A percentile compares a stretch with the other conserved stretches of the same genome.
Evolutionary conservation across 2,113 vertebrate species (phyloP).

Genomic region (Pipa parva): DNA sequence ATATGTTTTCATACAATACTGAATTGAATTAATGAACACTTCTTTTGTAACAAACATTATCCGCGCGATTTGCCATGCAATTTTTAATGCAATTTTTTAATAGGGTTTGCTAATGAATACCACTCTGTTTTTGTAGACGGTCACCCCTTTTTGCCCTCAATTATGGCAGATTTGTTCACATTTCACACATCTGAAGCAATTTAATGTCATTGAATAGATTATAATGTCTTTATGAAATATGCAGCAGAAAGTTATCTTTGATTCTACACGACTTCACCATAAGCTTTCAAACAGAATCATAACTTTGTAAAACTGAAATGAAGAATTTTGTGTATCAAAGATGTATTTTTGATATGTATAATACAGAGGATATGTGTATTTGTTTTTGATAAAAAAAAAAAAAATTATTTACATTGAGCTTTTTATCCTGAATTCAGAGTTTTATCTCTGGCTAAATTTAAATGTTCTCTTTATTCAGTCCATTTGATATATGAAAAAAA

Average conservation of each 20-base stretch:
- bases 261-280: slow-evolving; percentile 17
- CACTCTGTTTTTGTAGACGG: slow-evolving; percentile 38
- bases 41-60: slow-evolving; percentile 31
- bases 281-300: slow-evolving; percentile 8
- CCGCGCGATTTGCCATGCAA: neutral
- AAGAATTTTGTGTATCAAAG: slow-evolving; percentile 15
- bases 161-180: slow-evolving; percentile 4
- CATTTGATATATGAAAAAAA: slow-evolving; percentile 3
- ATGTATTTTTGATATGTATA: slow-evolving; percentile 3
- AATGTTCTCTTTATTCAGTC: slow-evolving; percentile 31
- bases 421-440: slow-evolving; percentile 22
- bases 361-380: slow-evolving; percentile 2
- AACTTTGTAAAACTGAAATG: slow-evolving; percentile 19
- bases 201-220: slow-evolving; percentile 26
- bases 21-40: slow-evolving; percentile 6
- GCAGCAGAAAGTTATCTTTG: slow-evolving; percentile 28
- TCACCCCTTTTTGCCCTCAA: slow-evolving; percentile 44
- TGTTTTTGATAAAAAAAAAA: neutral
- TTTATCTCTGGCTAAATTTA: slow-evolving; percentile 10
- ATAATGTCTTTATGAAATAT: slow-evolving; percentile 45
- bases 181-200: slow-evolving; percentile 33
- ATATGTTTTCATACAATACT: slow-evolving; percentile 7
- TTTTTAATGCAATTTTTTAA: slow-evolving; percentile 30
- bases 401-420: slow-evolving; percentile 16
- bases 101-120: slow-evolving; percentile 40